Evolutionary conservation across 2,113 vertebrate genomes (phyloP).

Genomic region (Psittacula cyanocephala): DNA sequence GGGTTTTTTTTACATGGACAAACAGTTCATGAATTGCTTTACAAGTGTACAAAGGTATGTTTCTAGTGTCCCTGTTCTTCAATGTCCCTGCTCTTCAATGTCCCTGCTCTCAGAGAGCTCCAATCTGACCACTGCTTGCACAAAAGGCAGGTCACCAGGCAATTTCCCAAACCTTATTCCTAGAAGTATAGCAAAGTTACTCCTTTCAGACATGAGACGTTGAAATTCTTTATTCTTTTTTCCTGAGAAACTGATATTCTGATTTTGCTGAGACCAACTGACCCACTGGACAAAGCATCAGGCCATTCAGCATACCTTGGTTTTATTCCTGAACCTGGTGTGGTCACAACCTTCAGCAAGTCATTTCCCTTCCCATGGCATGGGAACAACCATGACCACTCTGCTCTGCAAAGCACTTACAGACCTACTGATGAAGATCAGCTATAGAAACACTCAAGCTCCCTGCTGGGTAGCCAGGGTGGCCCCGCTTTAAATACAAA

Average conservation of each 20-base stretch:
- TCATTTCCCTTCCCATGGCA: not conserved
- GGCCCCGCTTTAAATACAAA: not conserved
- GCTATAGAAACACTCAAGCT: not conserved
- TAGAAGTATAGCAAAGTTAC: not conserved
- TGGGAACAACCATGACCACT: fast-evolving
- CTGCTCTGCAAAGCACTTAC: not conserved
- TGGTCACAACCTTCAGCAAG: not conserved
- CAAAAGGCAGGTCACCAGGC: not conserved
- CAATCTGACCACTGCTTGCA: not conserved
- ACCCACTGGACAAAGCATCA: not conserved
- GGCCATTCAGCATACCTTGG: not conserved
- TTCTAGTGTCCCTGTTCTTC: not conserved
- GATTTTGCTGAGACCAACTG: not conserved
- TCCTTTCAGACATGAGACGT: not conserved
- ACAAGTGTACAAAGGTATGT: not conserved
- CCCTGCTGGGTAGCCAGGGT: fast-evolving
- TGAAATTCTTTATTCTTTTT: not conserved
- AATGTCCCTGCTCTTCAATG: no score
- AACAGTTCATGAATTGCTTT: not conserved
- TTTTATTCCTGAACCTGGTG: not conserved
- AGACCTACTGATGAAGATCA: not conserved
- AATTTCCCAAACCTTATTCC: not conserved
- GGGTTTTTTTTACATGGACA: not conserved
- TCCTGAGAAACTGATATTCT: not conserved
- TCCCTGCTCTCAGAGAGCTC: not conserved